phyloP scores from a whole-genome alignment of 1,140 invertebrate species.

The Tyrophagus putrescentiae region DNA sequence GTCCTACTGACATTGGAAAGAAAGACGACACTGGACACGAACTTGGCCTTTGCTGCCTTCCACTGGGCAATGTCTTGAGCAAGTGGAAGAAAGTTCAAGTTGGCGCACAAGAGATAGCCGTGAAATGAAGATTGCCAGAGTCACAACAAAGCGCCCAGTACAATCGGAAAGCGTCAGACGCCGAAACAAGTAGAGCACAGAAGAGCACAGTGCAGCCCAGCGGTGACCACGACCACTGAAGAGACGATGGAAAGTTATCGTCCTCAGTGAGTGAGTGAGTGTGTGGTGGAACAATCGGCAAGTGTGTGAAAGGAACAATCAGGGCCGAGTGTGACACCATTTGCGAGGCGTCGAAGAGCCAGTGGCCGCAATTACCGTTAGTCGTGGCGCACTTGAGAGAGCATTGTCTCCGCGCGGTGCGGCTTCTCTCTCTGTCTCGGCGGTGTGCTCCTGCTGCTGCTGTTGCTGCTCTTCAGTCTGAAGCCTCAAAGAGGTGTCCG shows the following conservation, averaged over 20 bases:
- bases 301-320: too few relatives aligned
- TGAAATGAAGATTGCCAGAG: constrained; percentile 6
- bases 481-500: neutral
- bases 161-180: neutral
- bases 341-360: neutral
- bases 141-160: neutral
- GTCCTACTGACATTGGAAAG: neutral
- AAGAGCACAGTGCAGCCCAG: neutral
- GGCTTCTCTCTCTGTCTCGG: too few relatives aligned
- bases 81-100: constrained; percentile 11
- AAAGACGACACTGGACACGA: constrained; percentile 1
- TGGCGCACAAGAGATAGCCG: neutral
- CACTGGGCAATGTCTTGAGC: neutral
- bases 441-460: too few relatives aligned
- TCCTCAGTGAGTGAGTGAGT: too few relatives aligned
- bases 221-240: constrained; percentile 9
- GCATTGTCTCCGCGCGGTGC: constrained; percentile 9
- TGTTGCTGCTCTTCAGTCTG: neutral
- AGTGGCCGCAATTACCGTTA: neutral
- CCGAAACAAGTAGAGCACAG: constrained; percentile 14
- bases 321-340: neutral
- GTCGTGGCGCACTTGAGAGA: neutral
- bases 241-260: constrained; percentile 13
- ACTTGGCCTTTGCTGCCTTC: neutral
- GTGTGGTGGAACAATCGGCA: too few relatives aligned